Base-by-base conservation (phyloP, 2,113 vertebrate genomes). In the Chascanopsetta lugubris region DNA sequence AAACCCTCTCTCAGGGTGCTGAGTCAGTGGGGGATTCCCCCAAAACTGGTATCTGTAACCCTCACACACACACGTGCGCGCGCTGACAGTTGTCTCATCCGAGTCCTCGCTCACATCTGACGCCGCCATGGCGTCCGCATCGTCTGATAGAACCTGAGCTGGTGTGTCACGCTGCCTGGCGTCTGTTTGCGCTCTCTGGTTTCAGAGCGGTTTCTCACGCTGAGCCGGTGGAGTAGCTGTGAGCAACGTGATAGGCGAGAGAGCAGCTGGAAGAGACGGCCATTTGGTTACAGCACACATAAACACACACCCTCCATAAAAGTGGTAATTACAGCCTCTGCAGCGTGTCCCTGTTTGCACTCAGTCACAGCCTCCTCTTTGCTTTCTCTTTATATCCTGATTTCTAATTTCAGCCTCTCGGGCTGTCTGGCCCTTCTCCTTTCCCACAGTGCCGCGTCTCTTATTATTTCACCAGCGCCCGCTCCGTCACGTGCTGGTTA, bases 21-120 rank as follows among this genome's bases (percentile, higher is more conserved):
- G 88, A 89, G 73, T 90, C 85, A 89, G 49, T 8, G 18, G 32
- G 48, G 83, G 85, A 72, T 84, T 79, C 81, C 87, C 87, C 34
- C 7, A 45, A 43, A 76, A 61, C 48, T 13, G 1, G 20, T 32
- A 61, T 25, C 36, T 2, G 43, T 55, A 46, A 58, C 40, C 34
- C 22, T 66, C 3, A 1, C 26, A 20, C 18, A n/a, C n/a, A n/a
- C n/a, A n/a, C n/a, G n/a, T n/a, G n/a, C n/a, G n/a, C n/a, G 36
- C 1, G 6, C 21, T 59, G 24, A 2, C 34, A 12, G 9, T 24
- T 48, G 30, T 49, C 36, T 38, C 38, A 13, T 62, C 24, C 7
- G 3, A 51, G 18, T 21, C 18, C 8, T n/a, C 18, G 24, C 34
- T 51, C 47, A 34, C 51, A n/a, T n/a, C n/a, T n/a, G n/a, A n/a